These are phyloP conservation scores for Aleiodes testaceus DNA, from an alignment of 2,888 invertebrate genomes.

Conservation along the genomic window DNA sequence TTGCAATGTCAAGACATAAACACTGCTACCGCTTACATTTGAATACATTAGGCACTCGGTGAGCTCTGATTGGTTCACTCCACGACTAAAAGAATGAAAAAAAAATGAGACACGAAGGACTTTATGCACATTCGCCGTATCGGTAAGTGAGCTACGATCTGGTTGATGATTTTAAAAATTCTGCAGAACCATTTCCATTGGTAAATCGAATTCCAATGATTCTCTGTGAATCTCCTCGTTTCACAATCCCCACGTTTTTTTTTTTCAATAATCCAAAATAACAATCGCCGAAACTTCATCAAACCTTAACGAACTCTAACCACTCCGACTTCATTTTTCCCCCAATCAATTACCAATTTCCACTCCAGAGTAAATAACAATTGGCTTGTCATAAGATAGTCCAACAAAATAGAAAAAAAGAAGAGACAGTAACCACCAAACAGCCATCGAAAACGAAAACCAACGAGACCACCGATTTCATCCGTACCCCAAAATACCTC, in stretches of 20 bases:
- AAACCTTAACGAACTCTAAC: constrained; percentile 32
- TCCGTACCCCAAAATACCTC: constrained; percentile 3
- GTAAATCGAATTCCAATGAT: constrained; percentile 32
- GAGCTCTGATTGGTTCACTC: constrained; percentile 64
- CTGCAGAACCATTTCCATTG: constrained; percentile 8
- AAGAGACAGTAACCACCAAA: background rate
- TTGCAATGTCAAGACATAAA: constrained; percentile 74
- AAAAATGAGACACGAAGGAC: constrained; percentile 52
- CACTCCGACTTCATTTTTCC: constrained; percentile 49
- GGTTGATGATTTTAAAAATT: constrained; percentile 70
- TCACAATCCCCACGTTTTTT: no score
- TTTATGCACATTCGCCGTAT: constrained; percentile 57
- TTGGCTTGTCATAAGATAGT: constrained; percentile 5
- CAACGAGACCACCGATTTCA: constrained; percentile 32
- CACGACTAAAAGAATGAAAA: no score
- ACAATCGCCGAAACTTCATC: no score
- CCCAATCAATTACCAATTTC: constrained; percentile 32
- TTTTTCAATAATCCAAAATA: no score
- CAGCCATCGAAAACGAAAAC: constrained; percentile 32
- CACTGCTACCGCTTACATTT: constrained; percentile 73
- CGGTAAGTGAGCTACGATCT: constrained; percentile 70
- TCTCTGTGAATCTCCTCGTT: background rate
- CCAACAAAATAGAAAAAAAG: background rate
- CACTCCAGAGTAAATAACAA: constrained; percentile 34
- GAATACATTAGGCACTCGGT: constrained; percentile 70